These are phyloP conservation scores for Coracias cyanogaster DNA, from an alignment of 2,797 vertebrate species.

Conservation along the genomic window DNA sequence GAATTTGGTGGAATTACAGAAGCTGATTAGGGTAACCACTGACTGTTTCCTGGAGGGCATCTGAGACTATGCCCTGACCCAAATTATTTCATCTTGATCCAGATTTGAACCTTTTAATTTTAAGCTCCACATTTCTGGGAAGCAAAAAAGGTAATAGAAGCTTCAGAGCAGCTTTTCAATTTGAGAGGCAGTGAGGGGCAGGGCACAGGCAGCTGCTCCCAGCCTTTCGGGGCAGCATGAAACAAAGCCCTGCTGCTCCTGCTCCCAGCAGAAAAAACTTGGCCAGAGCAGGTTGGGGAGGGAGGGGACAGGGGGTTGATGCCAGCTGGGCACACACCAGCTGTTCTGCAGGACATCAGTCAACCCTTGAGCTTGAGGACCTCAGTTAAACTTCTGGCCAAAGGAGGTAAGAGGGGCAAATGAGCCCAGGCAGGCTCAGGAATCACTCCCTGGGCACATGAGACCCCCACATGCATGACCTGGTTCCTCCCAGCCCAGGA, in stretches of 20 bases:
- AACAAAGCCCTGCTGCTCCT: neutral
- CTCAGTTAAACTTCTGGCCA: neutral
- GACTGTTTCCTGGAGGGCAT: constrained; percentile 29
- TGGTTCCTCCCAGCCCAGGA: neutral
- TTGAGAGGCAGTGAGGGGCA: neutral
- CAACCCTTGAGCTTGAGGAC: neutral
- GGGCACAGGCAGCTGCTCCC: neutral
- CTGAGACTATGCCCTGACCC: constrained; percentile 7
- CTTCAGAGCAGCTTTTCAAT: constrained; percentile 1
- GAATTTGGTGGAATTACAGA: constrained; percentile 40
- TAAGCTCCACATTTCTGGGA: neutral
- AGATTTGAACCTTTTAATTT: constrained; percentile 15
- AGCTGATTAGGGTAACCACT: constrained; percentile 60
- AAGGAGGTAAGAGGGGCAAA: neutral
- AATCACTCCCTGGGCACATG: fast-evolving
- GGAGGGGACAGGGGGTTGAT: fast-evolving
- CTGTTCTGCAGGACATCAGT: neutral
- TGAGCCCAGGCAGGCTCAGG: neutral
- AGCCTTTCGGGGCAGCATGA: neutral
- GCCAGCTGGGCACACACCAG: neutral
- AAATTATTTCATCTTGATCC: constrained; percentile 45
- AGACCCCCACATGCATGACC: fast-evolving
- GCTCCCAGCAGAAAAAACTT: fast-evolving
- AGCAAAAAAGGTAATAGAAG: neutral
- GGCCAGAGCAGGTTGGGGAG: neutral